These are phyloP conservation scores for Leucophenga montana DNA, from an alignment of 2,888 invertebrate species.

Conservation along the genomic window DNA sequence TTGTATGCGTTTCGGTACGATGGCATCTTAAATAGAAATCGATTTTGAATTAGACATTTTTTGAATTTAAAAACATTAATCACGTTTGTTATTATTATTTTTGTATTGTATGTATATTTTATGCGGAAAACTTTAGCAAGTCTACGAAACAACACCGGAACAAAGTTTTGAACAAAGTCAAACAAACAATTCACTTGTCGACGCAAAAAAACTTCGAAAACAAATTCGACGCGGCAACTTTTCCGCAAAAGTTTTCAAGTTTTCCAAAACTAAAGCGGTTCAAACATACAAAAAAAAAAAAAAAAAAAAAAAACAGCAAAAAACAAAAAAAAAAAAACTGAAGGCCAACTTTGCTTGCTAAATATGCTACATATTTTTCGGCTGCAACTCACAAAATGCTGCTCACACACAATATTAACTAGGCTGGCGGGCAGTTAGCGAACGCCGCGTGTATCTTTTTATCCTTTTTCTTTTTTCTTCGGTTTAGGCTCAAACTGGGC, in stretches of 20 bases:
- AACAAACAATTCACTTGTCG: slow-evolving; percentile 15
- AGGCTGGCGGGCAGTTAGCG: slow-evolving; percentile 4
- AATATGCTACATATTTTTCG: too few species aligned
- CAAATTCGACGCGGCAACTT: slow-evolving; percentile 5
- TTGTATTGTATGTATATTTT: not conserved
- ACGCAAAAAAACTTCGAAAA: not conserved
- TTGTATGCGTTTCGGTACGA: slow-evolving; percentile 29
- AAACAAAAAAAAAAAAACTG: not conserved
- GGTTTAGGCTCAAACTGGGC: not conserved
- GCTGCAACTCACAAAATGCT: too few species aligned
- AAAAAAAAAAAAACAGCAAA: not conserved
- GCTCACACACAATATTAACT: not conserved
- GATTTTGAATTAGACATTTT: not conserved
- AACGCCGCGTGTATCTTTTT: not conserved
- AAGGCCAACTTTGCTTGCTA: not conserved
- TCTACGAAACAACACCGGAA: not conserved
- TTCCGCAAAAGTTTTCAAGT: not conserved
- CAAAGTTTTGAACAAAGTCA: not conserved
- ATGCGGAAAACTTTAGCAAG: not conserved
- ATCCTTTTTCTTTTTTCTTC: not conserved
- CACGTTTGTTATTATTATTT: not conserved
- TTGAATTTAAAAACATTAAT: too few species aligned
- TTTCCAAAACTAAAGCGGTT: too few species aligned
- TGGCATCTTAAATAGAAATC: not conserved
- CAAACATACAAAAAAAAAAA: not conserved